These are phyloP conservation scores for Neosilurus hyrtlii DNA, from an alignment of 2,797 vertebrate genomes.

Conservation along the genomic window DNA sequence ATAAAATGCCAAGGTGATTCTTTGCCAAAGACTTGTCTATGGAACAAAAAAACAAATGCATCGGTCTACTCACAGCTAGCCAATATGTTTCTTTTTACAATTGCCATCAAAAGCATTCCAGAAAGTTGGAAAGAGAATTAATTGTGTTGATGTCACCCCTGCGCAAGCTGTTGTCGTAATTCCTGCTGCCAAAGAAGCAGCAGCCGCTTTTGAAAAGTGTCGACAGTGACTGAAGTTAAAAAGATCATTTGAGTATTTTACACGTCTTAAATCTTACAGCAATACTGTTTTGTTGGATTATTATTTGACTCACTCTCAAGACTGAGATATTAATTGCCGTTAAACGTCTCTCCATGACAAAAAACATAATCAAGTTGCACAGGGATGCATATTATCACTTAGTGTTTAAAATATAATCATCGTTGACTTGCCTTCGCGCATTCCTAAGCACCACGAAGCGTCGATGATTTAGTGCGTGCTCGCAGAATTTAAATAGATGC, in stretches of 20 bases:
- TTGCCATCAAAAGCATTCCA: conserved; percentile 58
- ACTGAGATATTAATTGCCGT: background rate
- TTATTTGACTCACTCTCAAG: background rate
- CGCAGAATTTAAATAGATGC: conserved; percentile 49
- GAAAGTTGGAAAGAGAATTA: conserved; percentile 60
- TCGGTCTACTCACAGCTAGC: conserved; percentile 37
- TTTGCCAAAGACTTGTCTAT: conserved; percentile 35
- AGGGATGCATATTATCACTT: background rate
- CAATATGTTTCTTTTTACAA: conserved; percentile 29
- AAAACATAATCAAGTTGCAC: background rate
- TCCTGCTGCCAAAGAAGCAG: conserved; percentile 50
- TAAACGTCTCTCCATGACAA: background rate
- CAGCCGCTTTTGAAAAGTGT: conserved; percentile 61
- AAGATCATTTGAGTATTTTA: background rate
- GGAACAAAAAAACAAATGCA: conserved; percentile 43
- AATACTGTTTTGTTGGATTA: background rate
- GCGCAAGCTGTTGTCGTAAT: conserved; percentile 21
- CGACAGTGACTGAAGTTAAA: conserved; percentile 9
- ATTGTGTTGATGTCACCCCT: conserved; percentile 57
- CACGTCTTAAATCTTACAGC: background rate
- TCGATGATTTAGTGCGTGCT: conserved; percentile 12
- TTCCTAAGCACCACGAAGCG: background rate
- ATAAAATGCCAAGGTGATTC: conserved; percentile 54
- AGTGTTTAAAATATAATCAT: conserved; percentile 11
- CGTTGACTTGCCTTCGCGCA: background rate